Evolutionary conservation across 2,888 invertebrate genomes (phyloP), one percentile per base, ranked within the genome.

Genomic region (Byasa hedistus): DNA sequence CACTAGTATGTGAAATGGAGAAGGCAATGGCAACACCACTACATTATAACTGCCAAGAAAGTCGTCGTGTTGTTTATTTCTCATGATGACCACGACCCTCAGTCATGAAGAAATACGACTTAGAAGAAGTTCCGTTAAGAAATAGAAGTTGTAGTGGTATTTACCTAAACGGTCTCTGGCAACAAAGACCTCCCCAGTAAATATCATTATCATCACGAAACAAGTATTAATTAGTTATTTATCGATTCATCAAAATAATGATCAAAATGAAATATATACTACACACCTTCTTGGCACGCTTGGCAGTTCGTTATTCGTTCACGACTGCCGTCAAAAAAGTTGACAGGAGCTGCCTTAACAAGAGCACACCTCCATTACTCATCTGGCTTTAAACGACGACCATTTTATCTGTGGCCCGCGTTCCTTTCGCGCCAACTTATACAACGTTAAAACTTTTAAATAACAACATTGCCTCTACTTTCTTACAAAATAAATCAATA

Each of bases 311-410:
- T 66, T 63, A 70, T 66, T 63, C 63, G n/a, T n/a, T n/a, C n/a
- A n/a, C n/a, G 54, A 55, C 60, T 44, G 60, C 68, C 68, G 68
- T 68, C 70, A 68, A 66, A 59, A 68, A 57, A 36, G 57, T 66
- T 65, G 65, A 70, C 70, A 61, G 32, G 66, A 66, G 54, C 12
- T 61, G 61, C 52, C 54, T 57, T 52, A 57, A 61, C 61, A 65
- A 65, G 57, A 23, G 36, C 51, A 51, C 52, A 66, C 67, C 63
- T 57, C 66, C 70, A 70, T 70, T 69, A 69, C 64, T 70, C 69
- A 69, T 69, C 65, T 69, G 70, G 57, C 59, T 68, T 64, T 68
- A 58, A 70, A 63, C 65, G 66, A 65, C 36, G 52, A 36, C 54
- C 24, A 64, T 70, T 69, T 68, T 64, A 65, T 68, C 65, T 63